Conservation (phyloP, 2,888 invertebrate genomes). For the Dynastes grantii region DNA sequence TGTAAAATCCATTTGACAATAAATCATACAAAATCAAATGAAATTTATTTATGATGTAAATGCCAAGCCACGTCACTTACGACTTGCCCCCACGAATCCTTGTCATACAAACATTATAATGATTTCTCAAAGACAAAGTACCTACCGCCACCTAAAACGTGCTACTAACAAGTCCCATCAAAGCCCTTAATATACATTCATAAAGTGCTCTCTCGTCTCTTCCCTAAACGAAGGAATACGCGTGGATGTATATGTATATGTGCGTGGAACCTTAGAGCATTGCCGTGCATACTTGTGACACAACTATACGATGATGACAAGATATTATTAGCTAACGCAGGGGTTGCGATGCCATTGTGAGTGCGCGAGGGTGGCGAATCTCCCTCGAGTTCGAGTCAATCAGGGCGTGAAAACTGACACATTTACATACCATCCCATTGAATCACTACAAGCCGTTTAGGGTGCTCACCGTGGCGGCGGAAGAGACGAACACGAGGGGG, state of each 20-base stretch:
- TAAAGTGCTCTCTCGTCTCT: neutral
- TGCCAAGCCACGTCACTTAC: too few relatives aligned
- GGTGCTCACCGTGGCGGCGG: constrained; percentile 25
- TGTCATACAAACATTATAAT: neutral
- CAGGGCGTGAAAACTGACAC: constrained; percentile 71
- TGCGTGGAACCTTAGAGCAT: neutral
- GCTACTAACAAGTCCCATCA: constrained; percentile 36
- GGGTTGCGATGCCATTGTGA: constrained; percentile 61
- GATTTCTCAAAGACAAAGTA: neutral
- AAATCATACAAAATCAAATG: too few relatives aligned
- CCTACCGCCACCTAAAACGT: neutral
- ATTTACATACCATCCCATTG: constrained; percentile 69
- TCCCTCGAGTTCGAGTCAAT: constrained; percentile 63
- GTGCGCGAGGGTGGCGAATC: constrained; percentile 56
- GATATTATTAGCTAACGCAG: constrained; percentile 59
- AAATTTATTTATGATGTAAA: too few relatives aligned
- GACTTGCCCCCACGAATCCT: too few relatives aligned
- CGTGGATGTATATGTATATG: neutral
- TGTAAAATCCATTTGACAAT: too few relatives aligned
- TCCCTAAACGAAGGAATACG: neutral
- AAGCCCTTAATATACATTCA: constrained; percentile 20
- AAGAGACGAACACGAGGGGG: constrained; percentile 12
- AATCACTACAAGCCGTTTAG: constrained; percentile 62
- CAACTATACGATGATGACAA: constrained; percentile 26
- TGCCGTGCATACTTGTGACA: constrained; percentile 19